Percentiles rank a stretch among this genome's conserved stretches.
Conservation (phyloP, 2,888 invertebrate species). For the Sesia bembeciformis region DNA sequence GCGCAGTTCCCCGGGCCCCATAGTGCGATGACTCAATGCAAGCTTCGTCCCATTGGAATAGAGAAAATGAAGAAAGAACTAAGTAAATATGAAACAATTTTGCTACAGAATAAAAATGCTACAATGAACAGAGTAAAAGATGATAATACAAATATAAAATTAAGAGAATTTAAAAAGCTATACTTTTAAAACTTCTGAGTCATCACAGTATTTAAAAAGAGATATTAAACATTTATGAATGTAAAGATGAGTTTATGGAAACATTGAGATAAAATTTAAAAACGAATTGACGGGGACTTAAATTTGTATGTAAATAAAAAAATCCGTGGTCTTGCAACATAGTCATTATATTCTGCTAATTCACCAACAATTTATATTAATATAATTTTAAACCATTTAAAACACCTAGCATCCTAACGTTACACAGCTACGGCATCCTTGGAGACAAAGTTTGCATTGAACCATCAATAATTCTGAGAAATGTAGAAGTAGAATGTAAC, state of each 20-base stretch:
- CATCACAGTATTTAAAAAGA: slow-evolving; percentile 59
- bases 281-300: slow-evolving; percentile 28
- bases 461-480: slow-evolving; percentile 53
- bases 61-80: slow-evolving; percentile 10
- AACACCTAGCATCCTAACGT: slow-evolving; percentile 43
- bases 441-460: slow-evolving; percentile 73
- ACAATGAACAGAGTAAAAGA: neutral
- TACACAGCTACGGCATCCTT: slow-evolving; percentile 32
- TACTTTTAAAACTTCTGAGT: slow-evolving; percentile 44
- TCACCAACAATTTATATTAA: slow-evolving; percentile 48
- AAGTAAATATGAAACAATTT: neutral
- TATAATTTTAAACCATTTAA: slow-evolving; percentile 24
- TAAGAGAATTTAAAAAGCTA: neutral
- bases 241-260: slow-evolving; percentile 44
- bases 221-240: slow-evolving; percentile 41
- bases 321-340: slow-evolving; percentile 61
- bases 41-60: slow-evolving; percentile 64
- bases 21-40: slow-evolving; percentile 75
- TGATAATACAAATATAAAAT: neutral
- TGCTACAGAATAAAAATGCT: neutral
- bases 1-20: slow-evolving; percentile 48
- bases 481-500: slow-evolving; percentile 45
- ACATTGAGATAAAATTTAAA: slow-evolving; percentile 30
- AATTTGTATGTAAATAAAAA: slow-evolving; percentile 55
- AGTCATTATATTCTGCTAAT: slow-evolving; percentile 67